phyloP scores from a whole-genome alignment of 2,113 vertebrate species.

The Oryzias woworae region DNA sequence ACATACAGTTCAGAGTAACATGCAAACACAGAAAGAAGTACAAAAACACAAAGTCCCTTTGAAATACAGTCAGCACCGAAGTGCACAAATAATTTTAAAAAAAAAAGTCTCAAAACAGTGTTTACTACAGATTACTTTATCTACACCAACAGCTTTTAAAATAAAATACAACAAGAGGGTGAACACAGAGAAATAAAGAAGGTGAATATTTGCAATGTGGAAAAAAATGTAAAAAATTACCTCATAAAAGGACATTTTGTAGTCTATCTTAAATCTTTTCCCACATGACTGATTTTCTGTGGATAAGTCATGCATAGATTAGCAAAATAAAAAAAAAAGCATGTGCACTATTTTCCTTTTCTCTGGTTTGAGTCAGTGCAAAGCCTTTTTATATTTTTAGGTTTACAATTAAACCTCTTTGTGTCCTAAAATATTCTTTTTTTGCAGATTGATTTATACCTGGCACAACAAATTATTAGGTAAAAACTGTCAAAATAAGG shows the following conservation, averaged over 20 bases:
- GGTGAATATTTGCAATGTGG: conserved; percentile 5
- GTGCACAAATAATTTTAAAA: conserved; percentile 45
- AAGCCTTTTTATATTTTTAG: no score
- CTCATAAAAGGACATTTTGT: no score
- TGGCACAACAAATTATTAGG: conserved; percentile 30
- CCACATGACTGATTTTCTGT: conserved; percentile 16
- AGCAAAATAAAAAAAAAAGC: conserved; percentile 53
- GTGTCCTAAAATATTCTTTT: conserved; percentile 40
- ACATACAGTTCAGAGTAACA: conserved; percentile 53
- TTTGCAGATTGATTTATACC: conserved; percentile 19
- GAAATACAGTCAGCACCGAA: conserved; percentile 47
- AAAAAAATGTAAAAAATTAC: no score
- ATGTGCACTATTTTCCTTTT: conserved; percentile 45
- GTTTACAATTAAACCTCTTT: conserved; percentile 42
- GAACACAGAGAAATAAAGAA: conserved; percentile 15
- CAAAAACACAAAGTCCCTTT: conserved; percentile 48
- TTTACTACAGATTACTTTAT: conserved; percentile 35
- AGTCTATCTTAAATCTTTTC: conserved; percentile 18
- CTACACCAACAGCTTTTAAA: conserved; percentile 4
- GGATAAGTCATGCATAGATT: conserved; percentile 77
- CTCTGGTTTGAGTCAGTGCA: neutral
- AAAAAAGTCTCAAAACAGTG: conserved; percentile 16
- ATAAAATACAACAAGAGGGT: conserved; percentile 2
- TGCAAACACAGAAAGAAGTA: conserved; percentile 47
- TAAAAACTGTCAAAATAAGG: conserved; percentile 6